Base-by-base conservation (phyloP, 2,888 invertebrate species). In the Pelosia muscerda region DNA sequence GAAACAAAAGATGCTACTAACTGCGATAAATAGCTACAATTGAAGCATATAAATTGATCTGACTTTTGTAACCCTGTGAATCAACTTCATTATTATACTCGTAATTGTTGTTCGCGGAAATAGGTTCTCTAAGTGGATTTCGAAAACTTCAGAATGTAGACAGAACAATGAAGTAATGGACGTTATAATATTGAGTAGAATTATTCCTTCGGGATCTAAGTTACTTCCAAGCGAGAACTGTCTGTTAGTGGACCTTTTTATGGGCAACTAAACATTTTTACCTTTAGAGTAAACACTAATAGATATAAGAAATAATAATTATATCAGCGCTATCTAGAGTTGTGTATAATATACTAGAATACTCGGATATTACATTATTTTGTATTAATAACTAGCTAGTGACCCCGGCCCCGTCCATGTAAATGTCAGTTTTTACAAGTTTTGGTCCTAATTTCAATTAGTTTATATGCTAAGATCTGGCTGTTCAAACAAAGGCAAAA, bases 111-210 rank as follows among this genome's bases (percentile, higher is more conserved):
- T n/a, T 2, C n/a, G 8, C n/a, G n/a, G n/a, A n/a, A 49, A 49
- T 49, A n/a, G n/a, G 8, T n/a, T 49, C 8, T 49, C 49, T 49
- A 49, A 49, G n/a, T n/a, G 49, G 19, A 49, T n/a, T 6, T 49
- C 49, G 42, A 19, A 42, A 19, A 3, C 42, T 19, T 42, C 42
- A 42, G 19, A 3, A 19, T n/a, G 2, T 49, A 19, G 49, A 49
- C n/a, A 49, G n/a, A 49, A 49, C 49, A 49, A 49, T 49, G 49
- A 49, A 49, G 49, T n/a, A n/a, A 49, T 49, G 49, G 49, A 49
- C 49, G 49, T n/a, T 9, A 49, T n/a, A 8, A n/a, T n/a, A 49
- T 49, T 42, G 42, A 49, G 9, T 49, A 49, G 49, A n/a, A 19
- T 6, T n/a, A 49, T n/a, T 49, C n/a, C n/a, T 49, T n/a, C n/a